These are phyloP conservation scores for Sericinus montela DNA, from an alignment of 2,888 invertebrate species.

Conservation along the genomic window DNA sequence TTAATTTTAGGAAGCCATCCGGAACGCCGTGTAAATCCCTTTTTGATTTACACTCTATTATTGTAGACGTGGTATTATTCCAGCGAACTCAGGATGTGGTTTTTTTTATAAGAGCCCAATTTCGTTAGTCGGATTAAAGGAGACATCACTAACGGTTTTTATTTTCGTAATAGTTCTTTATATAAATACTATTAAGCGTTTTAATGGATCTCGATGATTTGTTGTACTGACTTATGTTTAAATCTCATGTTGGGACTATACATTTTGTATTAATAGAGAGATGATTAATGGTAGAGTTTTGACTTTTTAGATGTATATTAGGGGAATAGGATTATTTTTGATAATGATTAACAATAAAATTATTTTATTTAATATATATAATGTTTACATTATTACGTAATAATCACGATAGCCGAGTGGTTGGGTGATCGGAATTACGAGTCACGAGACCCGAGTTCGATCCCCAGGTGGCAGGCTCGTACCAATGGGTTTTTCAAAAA, in stretches of 20 bases:
- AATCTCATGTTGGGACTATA: conserved; percentile 7
- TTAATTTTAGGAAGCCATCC: conserved; percentile 53
- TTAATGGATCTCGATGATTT: conserved; percentile 23
- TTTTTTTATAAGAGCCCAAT: conserved; percentile 37
- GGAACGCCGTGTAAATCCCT: conserved; percentile 36
- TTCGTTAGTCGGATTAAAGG: conserved; percentile 42
- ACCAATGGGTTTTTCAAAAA: too few species aligned
- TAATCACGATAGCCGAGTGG: too few species aligned
- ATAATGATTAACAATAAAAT: too few species aligned
- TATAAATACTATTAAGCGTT: conserved; percentile 28
- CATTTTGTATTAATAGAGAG: conserved; percentile 1
- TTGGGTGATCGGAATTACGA: too few species aligned
- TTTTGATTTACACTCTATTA: conserved; percentile 57
- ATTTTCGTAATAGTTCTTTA: conserved; percentile 28
- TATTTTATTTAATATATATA: too few species aligned
- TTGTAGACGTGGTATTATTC: conserved; percentile 36
- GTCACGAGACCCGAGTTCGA: too few species aligned
- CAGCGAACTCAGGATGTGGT: conserved; percentile 29
- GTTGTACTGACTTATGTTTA: conserved; percentile 7
- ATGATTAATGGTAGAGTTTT: background rate
- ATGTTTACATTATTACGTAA: too few species aligned
- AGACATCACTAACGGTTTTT: conserved; percentile 23
- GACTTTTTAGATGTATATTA: background rate
- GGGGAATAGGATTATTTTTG: too few species aligned
- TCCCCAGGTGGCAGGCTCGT: too few species aligned